phyloP scores from a whole-genome alignment of 2,113 vertebrate species.

The human region DNA sequence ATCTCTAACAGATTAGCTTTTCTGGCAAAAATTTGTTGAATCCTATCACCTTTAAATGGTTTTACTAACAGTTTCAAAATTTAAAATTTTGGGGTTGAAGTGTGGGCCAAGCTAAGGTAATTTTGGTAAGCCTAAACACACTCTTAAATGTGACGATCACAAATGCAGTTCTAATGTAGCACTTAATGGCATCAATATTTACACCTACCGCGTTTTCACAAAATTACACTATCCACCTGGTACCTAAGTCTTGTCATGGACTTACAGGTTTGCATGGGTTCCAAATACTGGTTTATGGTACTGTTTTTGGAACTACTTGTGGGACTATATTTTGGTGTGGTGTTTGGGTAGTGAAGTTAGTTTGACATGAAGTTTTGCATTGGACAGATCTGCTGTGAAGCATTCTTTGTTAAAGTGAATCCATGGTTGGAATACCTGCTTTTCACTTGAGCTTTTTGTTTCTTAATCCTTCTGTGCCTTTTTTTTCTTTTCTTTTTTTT shows the following conservation, averaged over 20 bases:
- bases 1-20: slow-evolving; percentile 86
- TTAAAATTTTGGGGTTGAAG: slow-evolving; percentile 87
- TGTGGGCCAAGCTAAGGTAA: slow-evolving; percentile 86
- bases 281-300: slow-evolving; percentile 86
- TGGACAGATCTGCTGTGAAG: slow-evolving; percentile 88
- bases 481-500: slow-evolving; percentile 62
- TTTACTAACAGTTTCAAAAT: slow-evolving; percentile 90
- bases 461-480: slow-evolving; percentile 86
- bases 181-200: slow-evolving; percentile 87
- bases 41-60: slow-evolving; percentile 92
- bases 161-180: slow-evolving; percentile 87
- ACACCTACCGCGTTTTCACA: slow-evolving; percentile 86
- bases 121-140: slow-evolving; percentile 86
- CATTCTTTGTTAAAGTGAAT: slow-evolving; percentile 85
- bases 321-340: slow-evolving; percentile 86
- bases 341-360: slow-evolving; percentile 88
- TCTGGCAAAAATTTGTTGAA: slow-evolving; percentile 83
- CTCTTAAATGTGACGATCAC: slow-evolving; percentile 85
- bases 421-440: slow-evolving; percentile 87
- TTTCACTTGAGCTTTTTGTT: slow-evolving; percentile 88
- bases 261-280: slow-evolving; percentile 89
- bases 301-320: slow-evolving; percentile 86
- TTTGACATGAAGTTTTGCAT: slow-evolving; percentile 86
- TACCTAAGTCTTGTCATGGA: slow-evolving; percentile 85
- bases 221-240: slow-evolving; percentile 83